Conservation (phyloP, 2,888 invertebrate genomes). For the Troglohyphantes excavatus region DNA sequence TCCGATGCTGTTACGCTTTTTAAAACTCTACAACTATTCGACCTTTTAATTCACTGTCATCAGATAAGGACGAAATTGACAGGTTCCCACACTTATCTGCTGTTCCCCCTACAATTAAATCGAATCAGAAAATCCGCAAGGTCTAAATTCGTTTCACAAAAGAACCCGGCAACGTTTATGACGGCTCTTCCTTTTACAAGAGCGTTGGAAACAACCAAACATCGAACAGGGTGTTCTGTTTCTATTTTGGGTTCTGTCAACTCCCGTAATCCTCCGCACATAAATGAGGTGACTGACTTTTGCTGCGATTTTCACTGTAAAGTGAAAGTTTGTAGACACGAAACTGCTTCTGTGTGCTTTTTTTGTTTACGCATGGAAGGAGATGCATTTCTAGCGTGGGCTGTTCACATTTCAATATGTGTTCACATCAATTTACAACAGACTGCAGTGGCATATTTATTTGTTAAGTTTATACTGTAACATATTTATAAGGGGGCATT, state of each 20-base stretch:
- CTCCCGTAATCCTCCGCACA: not conserved
- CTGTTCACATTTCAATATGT: too few relatives aligned
- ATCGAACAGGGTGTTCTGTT: not conserved
- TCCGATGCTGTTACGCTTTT: too few relatives aligned
- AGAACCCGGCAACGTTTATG: not conserved
- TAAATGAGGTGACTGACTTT: not conserved
- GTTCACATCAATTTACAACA: too few relatives aligned
- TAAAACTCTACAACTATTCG: not conserved
- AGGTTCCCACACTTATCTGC: not conserved
- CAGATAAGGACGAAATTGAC: not conserved
- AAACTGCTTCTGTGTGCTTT: not conserved
- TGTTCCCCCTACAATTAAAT: not conserved
- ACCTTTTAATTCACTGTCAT: not conserved
- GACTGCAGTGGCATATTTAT: too few relatives aligned
- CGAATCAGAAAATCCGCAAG: not conserved
- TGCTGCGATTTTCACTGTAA: not conserved
- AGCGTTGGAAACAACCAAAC: not conserved
- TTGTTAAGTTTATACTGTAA: too few relatives aligned
- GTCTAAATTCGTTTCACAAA: conserved; percentile 8
- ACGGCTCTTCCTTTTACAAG: not conserved
- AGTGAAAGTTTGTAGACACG: not conserved
- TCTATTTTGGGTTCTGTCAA: conserved; percentile 3
- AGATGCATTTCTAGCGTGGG: too few relatives aligned
- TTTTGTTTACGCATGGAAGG: not conserved
- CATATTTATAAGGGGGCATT: too few relatives aligned